A percentile compares a stretch with the other conserved stretches of the same genome.
Evolutionary conservation across 2,888 invertebrate genomes (phyloP).

Genomic region (Papilio protenor): DNA sequence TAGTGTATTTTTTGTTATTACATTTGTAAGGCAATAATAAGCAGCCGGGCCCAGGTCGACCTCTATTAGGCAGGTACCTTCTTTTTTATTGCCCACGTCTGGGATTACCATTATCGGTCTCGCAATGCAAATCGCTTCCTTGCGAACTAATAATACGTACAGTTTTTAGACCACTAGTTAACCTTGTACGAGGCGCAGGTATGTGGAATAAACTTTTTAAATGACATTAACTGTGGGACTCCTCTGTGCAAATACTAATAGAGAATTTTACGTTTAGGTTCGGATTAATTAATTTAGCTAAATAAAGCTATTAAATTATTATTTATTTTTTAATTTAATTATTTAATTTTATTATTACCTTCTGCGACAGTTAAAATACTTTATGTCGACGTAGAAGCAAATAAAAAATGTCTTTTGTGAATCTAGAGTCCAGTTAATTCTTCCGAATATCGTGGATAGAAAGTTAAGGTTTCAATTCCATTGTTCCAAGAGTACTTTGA

Average conservation of each 20-base stretch:
- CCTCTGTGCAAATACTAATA: no score
- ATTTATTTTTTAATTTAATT: no score
- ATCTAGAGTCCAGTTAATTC: background rate
- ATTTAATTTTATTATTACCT: background rate
- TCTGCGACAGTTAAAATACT: no score
- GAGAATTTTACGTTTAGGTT: no score
- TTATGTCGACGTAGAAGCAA: background rate
- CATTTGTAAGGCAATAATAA: slow-evolving; percentile 34
- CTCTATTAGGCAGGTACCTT: slow-evolving; percentile 36
- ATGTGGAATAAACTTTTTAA: background rate
- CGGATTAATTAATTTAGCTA: no score
- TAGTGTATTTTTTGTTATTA: slow-evolving; percentile 29
- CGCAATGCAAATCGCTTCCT: slow-evolving; percentile 27
- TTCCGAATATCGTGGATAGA: no score
- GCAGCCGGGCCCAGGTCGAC: slow-evolving; percentile 13
- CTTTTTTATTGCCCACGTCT: slow-evolving; percentile 22
- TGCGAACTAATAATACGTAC: slow-evolving; percentile 25
- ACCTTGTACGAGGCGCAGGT: slow-evolving; percentile 11
- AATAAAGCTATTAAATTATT: no score
- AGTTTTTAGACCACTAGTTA: background rate
- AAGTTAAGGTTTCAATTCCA: no score
- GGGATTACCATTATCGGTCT: slow-evolving; percentile 25
- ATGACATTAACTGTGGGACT: background rate
- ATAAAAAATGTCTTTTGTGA: background rate
- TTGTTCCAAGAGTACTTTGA: no score